Base-by-base conservation (phyloP, 92 coral and sea anemone genomes). In the Siderastrea siderea region DNA sequence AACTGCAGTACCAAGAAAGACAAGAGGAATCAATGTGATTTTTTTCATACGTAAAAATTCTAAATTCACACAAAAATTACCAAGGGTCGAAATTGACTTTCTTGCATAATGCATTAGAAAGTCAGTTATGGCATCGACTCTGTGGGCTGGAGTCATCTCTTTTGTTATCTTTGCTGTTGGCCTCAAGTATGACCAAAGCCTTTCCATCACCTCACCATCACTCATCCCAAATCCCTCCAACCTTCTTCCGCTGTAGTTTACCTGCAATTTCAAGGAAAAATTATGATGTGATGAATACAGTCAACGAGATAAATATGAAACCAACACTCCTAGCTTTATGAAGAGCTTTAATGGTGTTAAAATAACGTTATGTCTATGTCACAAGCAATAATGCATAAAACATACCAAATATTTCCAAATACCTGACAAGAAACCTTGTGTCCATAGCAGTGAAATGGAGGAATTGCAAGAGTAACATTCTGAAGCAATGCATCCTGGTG, bases 171-270 rank as follows among this genome's bases (percentile, higher is more conserved):
- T 90, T 16, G 87, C 79, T 16, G 93, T 73, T 51, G 93, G 93
- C 72, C 90, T 86, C 3, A 90, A 67, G 74, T 78, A 90, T 2
- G 90, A 90, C 93, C 93, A 85, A 84, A 85, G 50, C 52, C 90
- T 57, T 80, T 90, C 93, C 93, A 90, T 90, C 6, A 90, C 93
- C 58, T 90, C 93, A 14, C 93, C 93, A 73, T 90, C 90, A 85
- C 90, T 85, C 74, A 90, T 55, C 4, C 93, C 93, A 73, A 90
- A 90, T 3, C 93, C 90, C 47, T 80, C 82, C 58, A 85, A 66
- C 54, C 90, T 69, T 48, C 77, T 85, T 10, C 93, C 93, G 68
- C 84, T 80, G 49, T 85, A 90, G 38, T 50, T 55, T 5, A 90
- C 83, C 93, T 90, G 80, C 14, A 8, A 47, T 68, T 7, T 58